These are phyloP conservation scores for Peromyscus polionotus DNA, from an alignment of 2,113 vertebrate genomes.

Conservation along the genomic window DNA sequence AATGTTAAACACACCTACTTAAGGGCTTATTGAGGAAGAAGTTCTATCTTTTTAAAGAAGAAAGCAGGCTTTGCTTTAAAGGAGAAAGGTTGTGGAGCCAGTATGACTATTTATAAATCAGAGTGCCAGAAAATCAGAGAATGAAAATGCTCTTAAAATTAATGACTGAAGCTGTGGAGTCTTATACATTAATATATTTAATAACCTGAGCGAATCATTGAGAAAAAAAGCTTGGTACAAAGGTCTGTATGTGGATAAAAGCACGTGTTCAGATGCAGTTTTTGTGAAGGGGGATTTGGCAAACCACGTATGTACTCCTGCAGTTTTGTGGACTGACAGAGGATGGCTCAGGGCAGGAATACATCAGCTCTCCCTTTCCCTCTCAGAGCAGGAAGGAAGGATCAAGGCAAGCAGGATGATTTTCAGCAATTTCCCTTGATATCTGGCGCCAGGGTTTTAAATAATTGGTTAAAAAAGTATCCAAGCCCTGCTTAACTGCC, in stretches of 20 bases:
- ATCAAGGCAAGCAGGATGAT: background rate
- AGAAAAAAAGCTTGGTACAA: background rate
- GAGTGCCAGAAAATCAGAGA: background rate
- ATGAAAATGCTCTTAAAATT: background rate
- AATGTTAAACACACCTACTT: background rate
- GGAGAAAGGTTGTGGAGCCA: background rate
- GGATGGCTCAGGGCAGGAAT: background rate
- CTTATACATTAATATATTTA: background rate
- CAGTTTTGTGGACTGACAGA: background rate
- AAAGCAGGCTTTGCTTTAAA: background rate
- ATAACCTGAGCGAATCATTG: background rate
- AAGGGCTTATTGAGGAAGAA: background rate
- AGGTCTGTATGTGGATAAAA: background rate
- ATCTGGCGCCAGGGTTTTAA: background rate
- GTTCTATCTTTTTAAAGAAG: background rate
- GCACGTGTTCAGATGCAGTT: background rate
- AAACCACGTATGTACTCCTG: background rate
- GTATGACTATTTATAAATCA: background rate
- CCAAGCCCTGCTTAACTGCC: background rate
- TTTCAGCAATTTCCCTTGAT: conserved; percentile 1
- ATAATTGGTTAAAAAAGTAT: conserved; percentile 1
- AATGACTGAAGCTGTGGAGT: background rate
- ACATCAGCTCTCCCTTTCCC: background rate
- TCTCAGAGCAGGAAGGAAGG: background rate
- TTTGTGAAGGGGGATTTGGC: background rate